phyloP scores from a whole-genome alignment of 2,888 invertebrate species.

The Nymphalis c-album region DNA sequence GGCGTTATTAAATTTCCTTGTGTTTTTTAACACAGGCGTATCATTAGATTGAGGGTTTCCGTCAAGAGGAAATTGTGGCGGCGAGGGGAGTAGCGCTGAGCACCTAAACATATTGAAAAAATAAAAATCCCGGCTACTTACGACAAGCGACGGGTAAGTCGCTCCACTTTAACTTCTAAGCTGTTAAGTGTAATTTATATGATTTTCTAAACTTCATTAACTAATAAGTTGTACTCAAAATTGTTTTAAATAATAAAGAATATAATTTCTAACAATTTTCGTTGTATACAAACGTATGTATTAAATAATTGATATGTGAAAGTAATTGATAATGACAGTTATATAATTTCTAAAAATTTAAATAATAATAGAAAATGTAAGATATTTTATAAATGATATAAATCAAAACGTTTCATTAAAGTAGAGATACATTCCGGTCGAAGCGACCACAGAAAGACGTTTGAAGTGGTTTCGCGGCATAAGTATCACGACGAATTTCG shows the following conservation, averaged over 20 bases:
- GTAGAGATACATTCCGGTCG: slow-evolving; percentile 59
- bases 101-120: slow-evolving; percentile 81
- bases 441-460: slow-evolving; percentile 62
- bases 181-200: too few relatives aligned
- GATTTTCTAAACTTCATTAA: too few relatives aligned
- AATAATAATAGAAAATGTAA: not conserved
- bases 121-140: slow-evolving; percentile 79
- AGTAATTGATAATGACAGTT: too few relatives aligned
- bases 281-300: too few relatives aligned
- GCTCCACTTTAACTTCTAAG: slow-evolving; percentile 51
- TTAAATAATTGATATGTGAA: too few relatives aligned
- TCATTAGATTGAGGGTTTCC: slow-evolving; percentile 82
- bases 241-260: too few relatives aligned
- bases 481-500: slow-evolving; percentile 76
- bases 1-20: slow-evolving; percentile 82
- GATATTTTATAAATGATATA: not conserved
- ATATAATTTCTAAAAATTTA: too few relatives aligned
- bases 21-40: slow-evolving; percentile 82
- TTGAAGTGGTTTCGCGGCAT: slow-evolving; percentile 76
- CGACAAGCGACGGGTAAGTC: slow-evolving; percentile 45
- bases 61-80: slow-evolving; percentile 81
- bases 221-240: too few relatives aligned
- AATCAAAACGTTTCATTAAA: slow-evolving; percentile 20
- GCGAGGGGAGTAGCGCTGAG: slow-evolving; percentile 72
- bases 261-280: too few relatives aligned